Conservation (phyloP, 1,140 invertebrate species). For the Anastrepha ludens region DNA sequence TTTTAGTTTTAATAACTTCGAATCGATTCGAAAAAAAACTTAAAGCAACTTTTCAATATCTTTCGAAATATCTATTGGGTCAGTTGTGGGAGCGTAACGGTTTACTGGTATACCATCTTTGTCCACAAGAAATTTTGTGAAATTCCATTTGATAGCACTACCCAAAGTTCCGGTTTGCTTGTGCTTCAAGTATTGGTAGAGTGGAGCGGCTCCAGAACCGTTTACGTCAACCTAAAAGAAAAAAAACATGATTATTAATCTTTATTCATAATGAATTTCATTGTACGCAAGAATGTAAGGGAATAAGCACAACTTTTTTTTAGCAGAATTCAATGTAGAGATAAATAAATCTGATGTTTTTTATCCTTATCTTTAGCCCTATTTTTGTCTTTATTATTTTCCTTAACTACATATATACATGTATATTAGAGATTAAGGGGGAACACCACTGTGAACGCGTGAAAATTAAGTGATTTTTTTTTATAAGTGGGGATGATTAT, state of each 20-base stretch:
- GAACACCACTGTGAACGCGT: too few relatives aligned
- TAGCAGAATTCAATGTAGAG: too few relatives aligned
- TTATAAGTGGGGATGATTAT: too few relatives aligned
- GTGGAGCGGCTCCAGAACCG: conserved; percentile 87
- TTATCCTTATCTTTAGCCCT: too few relatives aligned
- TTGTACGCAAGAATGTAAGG: too few relatives aligned
- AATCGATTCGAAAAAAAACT: conserved; percentile 56
- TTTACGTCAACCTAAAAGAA: conserved; percentile 91
- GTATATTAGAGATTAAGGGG: too few relatives aligned
- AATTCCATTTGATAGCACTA: conserved; percentile 97
- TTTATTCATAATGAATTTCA: too few relatives aligned
- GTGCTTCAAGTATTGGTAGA: conserved; percentile 92
- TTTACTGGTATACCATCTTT: conserved; percentile 89
- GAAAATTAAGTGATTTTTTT: too few relatives aligned
- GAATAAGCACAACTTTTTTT: too few relatives aligned
- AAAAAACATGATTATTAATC: not conserved
- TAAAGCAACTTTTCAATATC: conserved; percentile 83
- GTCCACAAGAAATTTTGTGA: conserved; percentile 95
- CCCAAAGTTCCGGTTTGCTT: conserved; percentile 85
- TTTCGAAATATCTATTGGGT: conserved; percentile 82
- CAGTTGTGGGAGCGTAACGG: conserved; percentile 84
- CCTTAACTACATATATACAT: too few relatives aligned
- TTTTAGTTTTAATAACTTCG: not conserved
- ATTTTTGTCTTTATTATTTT: too few relatives aligned
- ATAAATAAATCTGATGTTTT: not conserved